A percentile compares a stretch with the other conserved stretches of the same genome.
phyloP scores from a whole-genome alignment of 2,888 invertebrate species.

The Therioaphis trifolii region DNA sequence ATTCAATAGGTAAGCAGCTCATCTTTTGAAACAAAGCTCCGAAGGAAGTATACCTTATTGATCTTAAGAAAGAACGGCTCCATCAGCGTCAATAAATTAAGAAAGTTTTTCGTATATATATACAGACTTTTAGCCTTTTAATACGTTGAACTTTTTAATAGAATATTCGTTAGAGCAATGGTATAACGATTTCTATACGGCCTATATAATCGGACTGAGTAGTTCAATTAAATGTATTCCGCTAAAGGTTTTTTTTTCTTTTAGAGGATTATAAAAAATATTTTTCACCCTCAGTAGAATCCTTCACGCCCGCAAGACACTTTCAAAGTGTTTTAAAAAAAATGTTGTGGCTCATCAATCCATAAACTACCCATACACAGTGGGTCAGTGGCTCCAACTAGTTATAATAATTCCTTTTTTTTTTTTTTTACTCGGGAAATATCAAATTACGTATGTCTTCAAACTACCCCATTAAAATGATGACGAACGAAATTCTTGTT shows the following conservation, averaged over 20 bases:
- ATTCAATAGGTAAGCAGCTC: constrained; percentile 14
- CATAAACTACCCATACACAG: no score
- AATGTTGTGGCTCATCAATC: background rate
- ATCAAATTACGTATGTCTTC: no score
- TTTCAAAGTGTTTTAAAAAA: background rate
- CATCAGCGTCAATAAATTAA: constrained; percentile 47
- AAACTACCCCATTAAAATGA: no score
- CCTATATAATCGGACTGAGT: background rate
- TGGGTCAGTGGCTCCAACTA: no score
- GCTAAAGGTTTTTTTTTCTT: background rate
- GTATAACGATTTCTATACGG: background rate
- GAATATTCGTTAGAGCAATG: constrained; percentile 6
- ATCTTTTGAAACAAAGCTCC: constrained; percentile 17
- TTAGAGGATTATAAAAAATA: background rate
- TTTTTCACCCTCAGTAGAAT: background rate
- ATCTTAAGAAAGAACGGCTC: constrained; percentile 28
- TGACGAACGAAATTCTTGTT: no score
- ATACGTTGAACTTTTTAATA: constrained; percentile 49
- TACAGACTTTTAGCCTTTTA: constrained; percentile 19
- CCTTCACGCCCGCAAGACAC: background rate
- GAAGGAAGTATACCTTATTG: constrained; percentile 25
- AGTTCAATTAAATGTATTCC: background rate
- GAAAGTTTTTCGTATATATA: constrained; percentile 36
- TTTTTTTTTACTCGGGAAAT: no score
- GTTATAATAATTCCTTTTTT: no score